These are phyloP conservation scores for Zootoca vivipara DNA, from an alignment of 2,113 vertebrate species.

Conservation along the genomic window DNA sequence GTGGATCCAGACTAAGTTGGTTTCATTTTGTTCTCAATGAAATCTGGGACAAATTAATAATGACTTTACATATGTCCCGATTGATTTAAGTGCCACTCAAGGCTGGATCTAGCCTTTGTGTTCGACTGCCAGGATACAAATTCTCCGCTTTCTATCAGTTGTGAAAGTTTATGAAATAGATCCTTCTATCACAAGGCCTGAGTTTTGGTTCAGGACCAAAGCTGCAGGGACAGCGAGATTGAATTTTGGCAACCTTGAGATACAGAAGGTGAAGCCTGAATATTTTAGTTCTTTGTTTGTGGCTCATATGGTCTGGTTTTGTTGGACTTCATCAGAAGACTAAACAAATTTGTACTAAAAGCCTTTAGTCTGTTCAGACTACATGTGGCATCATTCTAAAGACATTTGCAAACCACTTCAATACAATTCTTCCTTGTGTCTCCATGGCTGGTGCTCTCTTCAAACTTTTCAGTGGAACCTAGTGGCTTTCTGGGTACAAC, in stretches of 20 bases:
- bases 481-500: slow-evolving; percentile 42
- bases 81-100: background rate
- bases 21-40: background rate
- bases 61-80: background rate
- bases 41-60: background rate
- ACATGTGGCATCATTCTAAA: background rate
- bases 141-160: background rate
- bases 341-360: background rate
- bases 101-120: background rate
- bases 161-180: background rate
- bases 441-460: background rate
- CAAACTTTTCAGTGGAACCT: slow-evolving; percentile 34
- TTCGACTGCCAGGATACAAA: background rate
- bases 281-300: background rate
- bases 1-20: background rate
- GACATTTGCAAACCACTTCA: background rate
- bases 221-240: background rate
- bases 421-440: background rate
- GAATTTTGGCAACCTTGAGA: background rate
- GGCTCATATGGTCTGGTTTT: slow-evolving; percentile 8
- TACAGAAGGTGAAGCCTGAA: background rate
- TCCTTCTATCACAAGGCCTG: background rate
- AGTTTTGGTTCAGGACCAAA: background rate
- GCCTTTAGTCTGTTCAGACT: background rate
- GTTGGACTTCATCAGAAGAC: background rate